Percentiles rank a stretch among this genome's conserved stretches.
Evolutionary conservation across 2,888 invertebrate genomes (phyloP).

Genomic region (Cantharis nigra): DNA sequence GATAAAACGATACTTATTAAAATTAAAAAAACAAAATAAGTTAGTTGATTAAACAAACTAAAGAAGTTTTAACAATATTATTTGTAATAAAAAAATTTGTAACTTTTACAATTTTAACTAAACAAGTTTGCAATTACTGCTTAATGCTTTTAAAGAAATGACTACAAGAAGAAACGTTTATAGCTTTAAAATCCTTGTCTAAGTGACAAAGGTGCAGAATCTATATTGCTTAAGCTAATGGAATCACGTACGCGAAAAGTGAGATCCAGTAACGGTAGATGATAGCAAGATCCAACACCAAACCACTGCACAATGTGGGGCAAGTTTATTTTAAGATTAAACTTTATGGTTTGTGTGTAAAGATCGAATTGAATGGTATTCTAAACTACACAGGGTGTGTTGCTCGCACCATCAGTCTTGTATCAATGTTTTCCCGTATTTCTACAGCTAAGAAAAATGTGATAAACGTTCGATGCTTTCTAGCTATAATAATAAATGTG

Average conservation of each 20-base stretch:
- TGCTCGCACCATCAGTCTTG: slow-evolving; percentile 11
- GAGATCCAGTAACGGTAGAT: slow-evolving; percentile 32
- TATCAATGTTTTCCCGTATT: slow-evolving; percentile 8
- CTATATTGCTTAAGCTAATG: slow-evolving; percentile 37
- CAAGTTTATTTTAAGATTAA: slow-evolving; percentile 35
- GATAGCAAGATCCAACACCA: slow-evolving; percentile 30
- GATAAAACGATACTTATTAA: no score
- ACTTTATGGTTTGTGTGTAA: slow-evolving; percentile 31
- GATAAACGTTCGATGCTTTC: neutral
- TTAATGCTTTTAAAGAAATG: neutral
- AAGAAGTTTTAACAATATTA: neutral
- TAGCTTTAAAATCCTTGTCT: slow-evolving; percentile 21
- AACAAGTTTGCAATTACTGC: neutral
- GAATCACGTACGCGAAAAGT: slow-evolving; percentile 37
- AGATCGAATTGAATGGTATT: slow-evolving; percentile 20
- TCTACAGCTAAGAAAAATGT: neutral
- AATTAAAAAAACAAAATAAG: no score
- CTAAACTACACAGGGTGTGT: slow-evolving; percentile 5
- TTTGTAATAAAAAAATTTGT: neutral
- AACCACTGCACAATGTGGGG: slow-evolving; percentile 28
- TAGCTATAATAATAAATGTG: neutral
- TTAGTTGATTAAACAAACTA: neutral
- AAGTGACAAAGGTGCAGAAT: slow-evolving; percentile 28
- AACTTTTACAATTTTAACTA: neutral
- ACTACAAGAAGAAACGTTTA: slow-evolving; percentile 5